These are phyloP conservation scores for Monopis laevigella DNA, from an alignment of 2,888 invertebrate species.

Conservation along the genomic window DNA sequence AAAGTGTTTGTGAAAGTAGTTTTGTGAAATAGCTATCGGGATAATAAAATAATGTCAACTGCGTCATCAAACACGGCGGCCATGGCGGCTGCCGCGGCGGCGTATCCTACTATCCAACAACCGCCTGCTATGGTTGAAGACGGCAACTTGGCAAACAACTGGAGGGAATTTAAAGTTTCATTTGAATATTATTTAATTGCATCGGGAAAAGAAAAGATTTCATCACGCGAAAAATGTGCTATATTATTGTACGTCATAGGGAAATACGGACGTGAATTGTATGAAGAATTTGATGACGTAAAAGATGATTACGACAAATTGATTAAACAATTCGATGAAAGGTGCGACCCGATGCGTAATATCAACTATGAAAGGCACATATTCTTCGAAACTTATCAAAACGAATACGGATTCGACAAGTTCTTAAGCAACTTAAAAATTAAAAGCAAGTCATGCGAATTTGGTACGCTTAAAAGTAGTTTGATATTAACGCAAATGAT, in stretches of 20 bases:
- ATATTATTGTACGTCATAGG: conserved; percentile 21
- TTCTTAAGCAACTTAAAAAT: not conserved
- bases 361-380: conserved; percentile 16
- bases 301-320: conserved; percentile 10
- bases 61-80: no score
- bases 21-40: no score
- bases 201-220: conserved; percentile 1
- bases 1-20: no score
- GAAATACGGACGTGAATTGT: conserved; percentile 16
- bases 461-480: no score
- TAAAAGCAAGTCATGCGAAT: no score
- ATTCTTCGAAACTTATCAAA: conserved; percentile 3
- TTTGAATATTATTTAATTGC: conserved; percentile 11
- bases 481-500: no score
- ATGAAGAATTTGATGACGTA: conserved; percentile 17
- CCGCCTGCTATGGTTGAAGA: conserved; percentile 1
- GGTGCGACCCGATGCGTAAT: conserved; percentile 14
- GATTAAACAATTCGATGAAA: conserved; percentile 12
- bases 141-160: conserved; percentile 8
- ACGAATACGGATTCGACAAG: not conserved
- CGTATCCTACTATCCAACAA: no score
- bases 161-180: conserved; percentile 3
- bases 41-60: no score
- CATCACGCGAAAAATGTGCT: conserved; percentile 9
- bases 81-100: no score